Conservation (phyloP, 2,888 invertebrate genomes). For the Nomada fucata region DNA sequence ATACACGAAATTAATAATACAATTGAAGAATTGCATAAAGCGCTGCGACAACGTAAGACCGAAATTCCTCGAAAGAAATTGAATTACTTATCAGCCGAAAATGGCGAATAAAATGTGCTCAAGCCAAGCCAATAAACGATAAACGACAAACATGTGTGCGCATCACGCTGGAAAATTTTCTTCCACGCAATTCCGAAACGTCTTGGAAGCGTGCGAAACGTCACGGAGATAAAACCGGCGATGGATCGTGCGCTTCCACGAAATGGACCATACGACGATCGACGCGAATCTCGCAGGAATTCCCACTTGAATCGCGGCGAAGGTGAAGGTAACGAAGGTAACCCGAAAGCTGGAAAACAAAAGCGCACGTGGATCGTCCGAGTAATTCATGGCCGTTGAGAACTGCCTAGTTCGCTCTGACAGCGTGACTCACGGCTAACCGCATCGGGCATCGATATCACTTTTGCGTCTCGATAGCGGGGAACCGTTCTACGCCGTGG, state of each 20-base stretch:
- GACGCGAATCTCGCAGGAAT: constrained; percentile 29
- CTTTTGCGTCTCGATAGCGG: constrained; percentile 66
- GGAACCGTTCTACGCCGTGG: constrained; percentile 36
- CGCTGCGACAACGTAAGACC: too few relatives aligned
- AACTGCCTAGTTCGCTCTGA: constrained; percentile 49
- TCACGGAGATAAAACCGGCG: background rate
- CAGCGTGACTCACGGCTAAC: constrained; percentile 68
- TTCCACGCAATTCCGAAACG: background rate
- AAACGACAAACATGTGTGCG: background rate
- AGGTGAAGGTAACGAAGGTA: background rate
- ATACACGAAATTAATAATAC: too few relatives aligned
- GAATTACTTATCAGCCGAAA: too few relatives aligned
- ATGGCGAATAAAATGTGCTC: too few relatives aligned
- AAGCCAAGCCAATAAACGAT: background rate
- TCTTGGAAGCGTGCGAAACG: background rate
- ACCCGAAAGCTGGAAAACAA: constrained; percentile 49
- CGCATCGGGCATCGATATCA: constrained; percentile 73
- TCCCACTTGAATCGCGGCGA: constrained; percentile 35
- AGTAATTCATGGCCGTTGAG: constrained; percentile 68
- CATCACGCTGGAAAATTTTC: background rate
- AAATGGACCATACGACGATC: constrained; percentile 3
- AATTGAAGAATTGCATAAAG: too few relatives aligned
- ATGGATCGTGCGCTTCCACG: background rate
- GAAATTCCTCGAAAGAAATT: too few relatives aligned
- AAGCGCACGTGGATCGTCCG: constrained; percentile 50